Percentiles rank a stretch among this genome's conserved stretches.
These are phyloP conservation scores for Drosophila parabipectinata DNA, from an alignment of 1,140 invertebrate genomes.

Conservation along the genomic window DNA sequence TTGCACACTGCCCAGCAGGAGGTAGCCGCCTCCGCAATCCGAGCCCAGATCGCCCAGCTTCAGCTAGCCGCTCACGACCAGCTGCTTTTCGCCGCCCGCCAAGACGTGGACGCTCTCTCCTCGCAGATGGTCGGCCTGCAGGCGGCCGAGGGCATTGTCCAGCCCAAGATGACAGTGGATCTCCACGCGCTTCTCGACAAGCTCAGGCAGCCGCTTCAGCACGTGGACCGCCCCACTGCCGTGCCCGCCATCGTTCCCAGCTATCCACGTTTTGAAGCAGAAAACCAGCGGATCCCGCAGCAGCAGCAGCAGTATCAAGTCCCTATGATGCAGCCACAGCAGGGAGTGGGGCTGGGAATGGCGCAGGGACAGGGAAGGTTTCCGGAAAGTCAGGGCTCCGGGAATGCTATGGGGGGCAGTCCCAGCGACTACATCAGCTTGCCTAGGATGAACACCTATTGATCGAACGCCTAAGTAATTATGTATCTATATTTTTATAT, in stretches of 20 bases:
- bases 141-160: conserved; percentile 79
- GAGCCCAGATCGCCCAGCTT: conserved; percentile 78
- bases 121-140: conserved; percentile 82
- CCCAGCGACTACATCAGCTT: background rate
- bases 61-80: conserved; percentile 83
- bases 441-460: background rate
- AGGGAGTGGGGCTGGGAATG: background rate
- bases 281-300: background rate
- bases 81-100: conserved; percentile 76
- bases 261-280: conserved; percentile 18
- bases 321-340: background rate
- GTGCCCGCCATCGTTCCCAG: conserved; percentile 53
- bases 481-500: conserved; percentile 6
- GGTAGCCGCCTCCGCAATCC: conserved; percentile 74
- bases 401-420: background rate
- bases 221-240: conserved; percentile 63
- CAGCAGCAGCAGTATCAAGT: background rate
- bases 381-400: background rate
- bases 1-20: conserved; percentile 80
- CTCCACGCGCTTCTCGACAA: conserved; percentile 68
- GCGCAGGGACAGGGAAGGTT: background rate
- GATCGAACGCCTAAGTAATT: background rate
- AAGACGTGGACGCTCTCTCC: conserved; percentile 78
- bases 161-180: conserved; percentile 71
- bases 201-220: conserved; percentile 70